These are phyloP conservation scores for Urocolius indicus DNA, from an alignment of 2,113 vertebrate species.

Conservation along the genomic window DNA sequence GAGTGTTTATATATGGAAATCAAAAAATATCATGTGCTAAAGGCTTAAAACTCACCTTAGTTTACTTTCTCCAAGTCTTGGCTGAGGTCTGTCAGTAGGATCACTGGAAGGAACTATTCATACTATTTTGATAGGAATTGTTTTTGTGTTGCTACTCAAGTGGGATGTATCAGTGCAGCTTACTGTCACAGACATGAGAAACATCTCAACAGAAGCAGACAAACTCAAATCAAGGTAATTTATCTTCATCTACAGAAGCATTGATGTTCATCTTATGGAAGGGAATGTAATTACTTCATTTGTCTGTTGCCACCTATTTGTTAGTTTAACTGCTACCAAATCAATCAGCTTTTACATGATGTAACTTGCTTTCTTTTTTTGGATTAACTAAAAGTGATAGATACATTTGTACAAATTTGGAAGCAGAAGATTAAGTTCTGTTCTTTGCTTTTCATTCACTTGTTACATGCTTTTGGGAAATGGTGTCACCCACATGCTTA, in stretches of 20 bases:
- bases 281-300: background rate
- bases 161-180: background rate
- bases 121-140: background rate
- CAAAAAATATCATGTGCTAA: background rate
- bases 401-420: background rate
- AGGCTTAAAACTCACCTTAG: background rate
- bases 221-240: constrained; percentile 16
- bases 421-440: background rate
- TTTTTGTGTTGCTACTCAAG: background rate
- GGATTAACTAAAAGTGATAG: background rate
- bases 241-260: background rate
- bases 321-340: background rate
- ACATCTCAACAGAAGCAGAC: background rate
- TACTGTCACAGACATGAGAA: background rate
- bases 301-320: background rate
- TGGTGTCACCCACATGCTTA: background rate
- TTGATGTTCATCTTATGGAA: background rate
- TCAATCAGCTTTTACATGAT: background rate
- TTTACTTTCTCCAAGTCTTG: background rate
- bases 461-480: background rate
- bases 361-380: background rate
- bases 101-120: background rate
- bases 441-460: background rate
- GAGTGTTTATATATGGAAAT: background rate
- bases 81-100: background rate